phyloP scores from a whole-genome alignment of 2,888 invertebrate genomes.

The Ceratothoa steindachneri region DNA sequence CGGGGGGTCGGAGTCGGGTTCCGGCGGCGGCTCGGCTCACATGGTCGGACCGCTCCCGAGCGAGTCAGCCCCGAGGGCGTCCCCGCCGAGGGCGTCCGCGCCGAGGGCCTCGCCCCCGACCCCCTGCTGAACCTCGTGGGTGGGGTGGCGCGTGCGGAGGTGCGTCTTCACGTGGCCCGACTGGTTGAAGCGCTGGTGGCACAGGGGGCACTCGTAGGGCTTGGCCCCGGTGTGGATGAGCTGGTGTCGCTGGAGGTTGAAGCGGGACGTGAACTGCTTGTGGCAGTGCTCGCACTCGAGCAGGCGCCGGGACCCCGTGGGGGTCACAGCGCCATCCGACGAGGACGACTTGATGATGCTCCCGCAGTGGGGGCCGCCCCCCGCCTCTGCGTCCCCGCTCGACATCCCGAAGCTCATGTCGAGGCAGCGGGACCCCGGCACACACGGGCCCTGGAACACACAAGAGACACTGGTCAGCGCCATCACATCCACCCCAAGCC shows the following conservation, averaged over 20 bases:
- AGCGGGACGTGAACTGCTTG: slow-evolving; percentile 46
- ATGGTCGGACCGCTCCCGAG: too few species aligned
- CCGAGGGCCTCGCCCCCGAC: neutral
- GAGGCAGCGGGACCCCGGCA: slow-evolving; percentile 18
- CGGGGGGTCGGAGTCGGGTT: neutral
- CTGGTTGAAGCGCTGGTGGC: slow-evolving; percentile 47
- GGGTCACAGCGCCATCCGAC: neutral
- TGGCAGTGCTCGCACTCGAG: slow-evolving; percentile 47
- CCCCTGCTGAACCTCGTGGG: slow-evolving; percentile 33
- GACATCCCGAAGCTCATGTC: slow-evolving; percentile 25
- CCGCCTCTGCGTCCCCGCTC: slow-evolving; percentile 13
- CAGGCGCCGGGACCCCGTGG: slow-evolving; percentile 27
- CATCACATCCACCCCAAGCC: too few species aligned
- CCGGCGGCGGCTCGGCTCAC: slow-evolving; percentile 12
- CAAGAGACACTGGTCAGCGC: slow-evolving; percentile 17
- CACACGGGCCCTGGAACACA: slow-evolving; percentile 10
- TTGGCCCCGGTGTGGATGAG: slow-evolving; percentile 47
- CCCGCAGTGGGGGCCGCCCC: neutral
- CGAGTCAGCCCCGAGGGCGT: too few species aligned
- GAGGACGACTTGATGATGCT: neutral
- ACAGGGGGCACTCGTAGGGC: slow-evolving; percentile 46
- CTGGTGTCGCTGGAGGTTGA: slow-evolving; percentile 47
- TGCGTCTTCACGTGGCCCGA: slow-evolving; percentile 47
- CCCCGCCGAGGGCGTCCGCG: too few species aligned
- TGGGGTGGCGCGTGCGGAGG: slow-evolving; percentile 45